Base-by-base conservation (phyloP, 2,113 vertebrate genomes). In the Platysteira castanea region DNA sequence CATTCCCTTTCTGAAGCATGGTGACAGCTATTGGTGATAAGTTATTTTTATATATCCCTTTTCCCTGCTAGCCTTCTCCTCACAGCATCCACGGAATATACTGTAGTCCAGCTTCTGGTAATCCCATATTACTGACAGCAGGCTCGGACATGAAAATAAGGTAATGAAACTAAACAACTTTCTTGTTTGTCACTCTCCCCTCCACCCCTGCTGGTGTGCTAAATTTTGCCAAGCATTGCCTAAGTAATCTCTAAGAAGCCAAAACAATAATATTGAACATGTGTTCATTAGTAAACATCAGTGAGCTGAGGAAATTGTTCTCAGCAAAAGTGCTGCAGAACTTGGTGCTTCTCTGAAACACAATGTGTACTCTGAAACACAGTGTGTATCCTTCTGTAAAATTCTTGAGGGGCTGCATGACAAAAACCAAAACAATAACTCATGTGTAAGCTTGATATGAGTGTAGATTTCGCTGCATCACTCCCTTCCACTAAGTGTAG, bases 101-200 rank as follows among this genome's bases (percentile, higher is more conserved):
- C 97, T 99, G 99, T 91, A 99, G 99, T 88, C 99, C 99, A 39
- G 99, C 99, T 56, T 99, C 99, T 70, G 99, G 99, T 79, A 99
- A 99, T 91, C 99, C 99, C 41, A 99, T 99, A 96, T 98, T 99
- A 87, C 97, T 99, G 73, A 99, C 99, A 41, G 99, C 99, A 56
- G 99, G 99, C n/a, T 99, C 99, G 1, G 99, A 99, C 97, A 99
- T 99, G 99, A 99, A 99, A 97, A 99, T 99, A 98, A 99, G 99
- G 99, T 99, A 95, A 80, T 28, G 63, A 89, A 82, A 35, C 7
- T 35, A 13, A 50, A 42, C 49, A 86, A 4, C 6, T 8, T 13
- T 28, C 61, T 46, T 81, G n/a, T 76, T 93, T 80, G 41, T 53
- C 33, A 44, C 33, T 8, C 26, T 90, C 37, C 20, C 10, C 13